phyloP scores from a whole-genome alignment of 2,888 invertebrate species.

The Polymixis flavicincta region DNA sequence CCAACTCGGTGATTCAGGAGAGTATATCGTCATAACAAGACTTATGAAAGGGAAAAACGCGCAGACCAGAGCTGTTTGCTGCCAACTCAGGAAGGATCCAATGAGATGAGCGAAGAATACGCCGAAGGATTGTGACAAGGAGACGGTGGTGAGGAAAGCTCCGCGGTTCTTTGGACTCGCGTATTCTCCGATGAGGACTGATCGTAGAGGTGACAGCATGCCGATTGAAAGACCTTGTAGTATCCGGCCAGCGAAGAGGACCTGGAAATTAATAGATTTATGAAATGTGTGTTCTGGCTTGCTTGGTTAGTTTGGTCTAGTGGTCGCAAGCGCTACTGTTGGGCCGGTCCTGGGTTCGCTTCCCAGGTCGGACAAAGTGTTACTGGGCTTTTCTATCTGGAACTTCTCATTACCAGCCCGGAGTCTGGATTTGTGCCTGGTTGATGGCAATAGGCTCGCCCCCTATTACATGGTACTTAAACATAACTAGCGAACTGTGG shows the following conservation, averaged over 20 bases:
- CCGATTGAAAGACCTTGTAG: constrained; percentile 86
- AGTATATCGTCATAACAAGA: constrained; percentile 78
- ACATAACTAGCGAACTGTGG: no score
- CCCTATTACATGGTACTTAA: no score
- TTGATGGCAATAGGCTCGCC: no score
- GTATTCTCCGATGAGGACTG: constrained; percentile 89
- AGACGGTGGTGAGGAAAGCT: constrained; percentile 89
- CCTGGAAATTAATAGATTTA: constrained; percentile 40
- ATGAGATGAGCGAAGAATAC: constrained; percentile 91
- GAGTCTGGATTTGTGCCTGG: no score
- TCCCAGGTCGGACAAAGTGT: no score
- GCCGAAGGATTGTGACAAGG: constrained; percentile 90
- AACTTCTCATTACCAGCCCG: no score
- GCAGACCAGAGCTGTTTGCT: constrained; percentile 87
- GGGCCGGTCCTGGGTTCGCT: no score
- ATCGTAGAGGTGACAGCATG: constrained; percentile 82
- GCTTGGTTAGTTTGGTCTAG: no score
- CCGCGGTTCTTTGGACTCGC: constrained; percentile 91
- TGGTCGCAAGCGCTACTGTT: no score
- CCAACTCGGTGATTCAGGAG: constrained; percentile 92
- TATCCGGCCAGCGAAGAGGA: constrained; percentile 63
- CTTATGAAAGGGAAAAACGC: constrained; percentile 83
- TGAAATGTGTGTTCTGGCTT: no score
- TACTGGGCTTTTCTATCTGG: no score
- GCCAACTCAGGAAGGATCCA: constrained; percentile 91